Evolutionary conservation across 35 echinoderm and acorn worm species (phyloP).

Genomic region (Chiridota heheva): DNA sequence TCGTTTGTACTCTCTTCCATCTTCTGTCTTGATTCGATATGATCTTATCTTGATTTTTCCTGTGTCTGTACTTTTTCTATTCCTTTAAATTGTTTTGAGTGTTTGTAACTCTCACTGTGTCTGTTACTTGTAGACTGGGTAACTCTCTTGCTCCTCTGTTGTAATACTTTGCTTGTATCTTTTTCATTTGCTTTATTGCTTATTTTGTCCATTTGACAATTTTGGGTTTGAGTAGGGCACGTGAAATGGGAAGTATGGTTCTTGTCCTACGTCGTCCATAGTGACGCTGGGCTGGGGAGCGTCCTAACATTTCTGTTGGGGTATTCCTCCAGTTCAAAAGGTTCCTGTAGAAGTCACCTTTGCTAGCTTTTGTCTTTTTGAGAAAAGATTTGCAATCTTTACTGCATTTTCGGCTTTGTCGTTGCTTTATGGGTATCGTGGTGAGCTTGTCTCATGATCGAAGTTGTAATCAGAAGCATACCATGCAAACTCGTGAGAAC

Average conservation of each 20-base stretch:
- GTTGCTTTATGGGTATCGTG: conserved; percentile 39
- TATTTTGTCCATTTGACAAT: too few species aligned
- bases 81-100: background rate
- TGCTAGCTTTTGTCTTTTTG: conserved; percentile 12
- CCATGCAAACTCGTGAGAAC: conserved; percentile 4
- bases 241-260: background rate
- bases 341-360: conserved; percentile 25
- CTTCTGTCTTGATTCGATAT: conserved; percentile 9
- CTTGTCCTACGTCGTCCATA: background rate
- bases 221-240: background rate
- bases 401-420: conserved; percentile 26
- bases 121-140: background rate
- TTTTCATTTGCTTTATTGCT: too few species aligned
- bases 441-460: conserved; percentile 17
- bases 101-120: background rate
- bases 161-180: conserved; percentile 5
- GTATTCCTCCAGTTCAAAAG: conserved; percentile 37
- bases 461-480: background rate
- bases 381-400: conserved; percentile 33
- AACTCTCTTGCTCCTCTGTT: background rate
- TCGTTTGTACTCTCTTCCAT: background rate
- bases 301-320: conserved; percentile 15
- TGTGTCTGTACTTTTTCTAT: background rate
- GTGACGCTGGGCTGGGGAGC: conserved; percentile 27
- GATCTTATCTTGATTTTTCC: background rate